These are phyloP conservation scores for Elgaria multicarinata DNA, from an alignment of 2,113 vertebrate species.

Conservation along the genomic window DNA sequence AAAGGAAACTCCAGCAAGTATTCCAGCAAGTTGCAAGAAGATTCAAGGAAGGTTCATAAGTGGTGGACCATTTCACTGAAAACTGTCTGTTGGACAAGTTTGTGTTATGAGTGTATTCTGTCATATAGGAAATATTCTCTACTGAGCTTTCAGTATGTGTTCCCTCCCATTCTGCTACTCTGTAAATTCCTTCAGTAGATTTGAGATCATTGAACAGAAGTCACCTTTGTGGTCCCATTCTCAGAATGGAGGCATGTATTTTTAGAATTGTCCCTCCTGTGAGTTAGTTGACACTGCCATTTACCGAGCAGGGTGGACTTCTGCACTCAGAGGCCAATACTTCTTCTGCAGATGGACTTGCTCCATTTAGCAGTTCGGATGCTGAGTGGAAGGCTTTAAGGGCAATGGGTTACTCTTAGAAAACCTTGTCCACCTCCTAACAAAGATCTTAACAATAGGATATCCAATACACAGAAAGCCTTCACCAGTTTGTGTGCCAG, in stretches of 20 bases:
- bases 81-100: not conserved
- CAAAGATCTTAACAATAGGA: not conserved
- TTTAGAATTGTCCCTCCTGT: too few species aligned
- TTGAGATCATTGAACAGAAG: not conserved
- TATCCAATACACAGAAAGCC: not conserved
- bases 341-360: not conserved
- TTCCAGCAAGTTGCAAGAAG: not conserved
- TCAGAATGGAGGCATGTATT: too few species aligned
- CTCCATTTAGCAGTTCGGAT: not conserved
- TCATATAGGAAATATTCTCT: not conserved
- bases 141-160: too few species aligned
- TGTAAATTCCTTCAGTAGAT: not conserved
- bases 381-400: not conserved
- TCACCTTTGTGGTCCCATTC: not conserved
- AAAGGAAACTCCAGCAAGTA: not conserved
- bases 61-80: not conserved
- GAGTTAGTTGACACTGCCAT: too few species aligned
- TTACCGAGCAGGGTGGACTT: too few species aligned
- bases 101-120: not conserved
- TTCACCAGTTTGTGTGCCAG: not conserved
- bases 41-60: not conserved
- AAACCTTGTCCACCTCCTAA: not conserved
- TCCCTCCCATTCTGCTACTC: not conserved
- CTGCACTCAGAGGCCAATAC: too few species aligned
- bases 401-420: not conserved